These are phyloP conservation scores for Leptinotarsa undecemlineata DNA, from an alignment of 1,140 invertebrate genomes.

Conservation along the genomic window DNA sequence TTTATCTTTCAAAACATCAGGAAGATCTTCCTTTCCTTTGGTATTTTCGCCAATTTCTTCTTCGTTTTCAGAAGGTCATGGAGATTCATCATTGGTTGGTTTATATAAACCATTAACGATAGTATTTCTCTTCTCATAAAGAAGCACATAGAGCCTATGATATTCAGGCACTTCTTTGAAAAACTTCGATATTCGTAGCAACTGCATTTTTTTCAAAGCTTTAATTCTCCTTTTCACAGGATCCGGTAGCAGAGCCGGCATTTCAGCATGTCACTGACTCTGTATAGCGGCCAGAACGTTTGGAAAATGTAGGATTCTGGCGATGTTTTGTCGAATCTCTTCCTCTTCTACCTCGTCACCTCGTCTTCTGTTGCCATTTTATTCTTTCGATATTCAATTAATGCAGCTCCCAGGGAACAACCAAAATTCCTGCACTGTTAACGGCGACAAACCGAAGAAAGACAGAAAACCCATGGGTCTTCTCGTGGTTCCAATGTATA, in stretches of 20 bases:
- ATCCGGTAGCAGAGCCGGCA: conserved; percentile 66
- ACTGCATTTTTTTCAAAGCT: conserved; percentile 92
- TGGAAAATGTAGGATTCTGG: conserved; percentile 45
- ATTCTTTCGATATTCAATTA: background rate
- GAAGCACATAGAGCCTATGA: conserved; percentile 76
- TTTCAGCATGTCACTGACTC: conserved; percentile 48
- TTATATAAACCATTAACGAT: conserved; percentile 83
- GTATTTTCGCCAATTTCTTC: conserved; percentile 67
- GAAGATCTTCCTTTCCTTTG: conserved; percentile 66
- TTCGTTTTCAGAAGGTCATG: conserved; percentile 78
- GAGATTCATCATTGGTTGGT: conserved; percentile 86
- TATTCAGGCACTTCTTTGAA: conserved; percentile 95
- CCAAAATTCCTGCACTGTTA: conserved; percentile 19
- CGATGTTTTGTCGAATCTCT: conserved; percentile 44
- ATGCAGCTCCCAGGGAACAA: background rate
- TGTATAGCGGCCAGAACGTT: conserved; percentile 47
- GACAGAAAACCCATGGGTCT: background rate
- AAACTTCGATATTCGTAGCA: conserved; percentile 89
- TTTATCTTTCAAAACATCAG: conserved; percentile 64
- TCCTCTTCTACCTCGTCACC: conserved; percentile 51
- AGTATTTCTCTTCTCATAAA: conserved; percentile 80
- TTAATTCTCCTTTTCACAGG: conserved; percentile 82
- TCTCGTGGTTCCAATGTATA: too few relatives aligned
- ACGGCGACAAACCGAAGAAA: conserved; percentile 32
- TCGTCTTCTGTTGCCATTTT: conserved; percentile 42